Evolutionary conservation across 2,113 vertebrate genomes (phyloP), one percentile per base, ranked within the genome.

Genomic region (Indri indri): DNA sequence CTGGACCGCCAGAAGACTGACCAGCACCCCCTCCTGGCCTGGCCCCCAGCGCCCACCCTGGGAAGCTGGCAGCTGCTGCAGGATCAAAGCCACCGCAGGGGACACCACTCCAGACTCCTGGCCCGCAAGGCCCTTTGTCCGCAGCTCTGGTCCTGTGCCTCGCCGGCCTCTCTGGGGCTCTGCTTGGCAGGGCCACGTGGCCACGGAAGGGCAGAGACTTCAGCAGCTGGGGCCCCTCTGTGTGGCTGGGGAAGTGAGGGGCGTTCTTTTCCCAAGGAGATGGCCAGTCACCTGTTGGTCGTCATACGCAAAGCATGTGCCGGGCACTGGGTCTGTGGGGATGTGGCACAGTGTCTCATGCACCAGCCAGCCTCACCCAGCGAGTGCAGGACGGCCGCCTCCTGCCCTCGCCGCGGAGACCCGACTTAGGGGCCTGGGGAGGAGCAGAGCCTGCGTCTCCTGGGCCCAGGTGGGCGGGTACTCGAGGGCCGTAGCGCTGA

Each of bases 281-380:
- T 0, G 0, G 3, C 34, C 5, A 13, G 32, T 6, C 14, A 1
- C 45, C 18, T 2, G 0, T 6, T 27, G 40, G 27, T 3, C 34
- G 30, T 42, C 5, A 4, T 3, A 3, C 61, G 16, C 2, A 8
- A 9, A 34, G 37, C 16, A 42, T 3, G 0, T 11, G 42, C 37
- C 1, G 8, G 50, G 12, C 54, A 0, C 23, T 11, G 34, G 17
- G 11, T 32, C 30, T 52, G 32, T n/a, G 12, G n/a, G 14, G 50
- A 47, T 18, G 54, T 20, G 32, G 65, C 65, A 52, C 3, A 7
- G 66, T n/a, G 3, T 34, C 30, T 32, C 37, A 34, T 10, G 12
- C 5, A 2, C 37, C 16, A 17, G 16, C 34, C 23, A 6, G 88
- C 68, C 40, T 74, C 27, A 7, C 59, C 23, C 14, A 1, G 27